These are phyloP conservation scores for Spinus olivaceus DNA, from an alignment of 2,797 vertebrate species.

Conservation along the genomic window DNA sequence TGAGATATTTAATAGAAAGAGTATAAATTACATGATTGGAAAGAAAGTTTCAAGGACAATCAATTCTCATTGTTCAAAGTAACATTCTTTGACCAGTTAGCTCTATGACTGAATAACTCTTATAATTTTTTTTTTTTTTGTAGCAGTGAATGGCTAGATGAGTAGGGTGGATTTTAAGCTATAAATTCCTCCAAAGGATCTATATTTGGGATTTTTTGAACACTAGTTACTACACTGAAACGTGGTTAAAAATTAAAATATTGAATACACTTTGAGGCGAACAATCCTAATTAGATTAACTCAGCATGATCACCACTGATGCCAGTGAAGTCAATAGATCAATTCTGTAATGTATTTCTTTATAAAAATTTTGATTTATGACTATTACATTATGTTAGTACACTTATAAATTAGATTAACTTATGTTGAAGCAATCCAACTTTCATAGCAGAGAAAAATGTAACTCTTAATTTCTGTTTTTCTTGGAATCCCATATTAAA, in stretches of 20 bases:
- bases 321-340: neutral
- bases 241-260: neutral
- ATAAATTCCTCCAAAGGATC: neutral
- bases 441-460: neutral
- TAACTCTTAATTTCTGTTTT: neutral
- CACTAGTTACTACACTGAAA: neutral
- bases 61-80: neutral
- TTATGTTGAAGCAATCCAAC: neutral
- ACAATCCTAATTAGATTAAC: neutral
- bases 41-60: constrained; percentile 33
- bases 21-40: neutral
- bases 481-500: neutral
- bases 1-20: neutral
- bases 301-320: neutral
- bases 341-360: neutral
- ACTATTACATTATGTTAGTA: neutral
- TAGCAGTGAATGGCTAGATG: neutral
- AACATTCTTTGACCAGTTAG: neutral
- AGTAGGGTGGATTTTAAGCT: neutral
- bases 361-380: neutral
- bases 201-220: neutral
- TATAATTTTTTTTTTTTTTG: neutral
- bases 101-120: neutral
- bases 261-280: neutral
- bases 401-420: neutral